Conservation (phyloP, 2,797 vertebrate genomes). For the Microctenopoma lineatum region DNA sequence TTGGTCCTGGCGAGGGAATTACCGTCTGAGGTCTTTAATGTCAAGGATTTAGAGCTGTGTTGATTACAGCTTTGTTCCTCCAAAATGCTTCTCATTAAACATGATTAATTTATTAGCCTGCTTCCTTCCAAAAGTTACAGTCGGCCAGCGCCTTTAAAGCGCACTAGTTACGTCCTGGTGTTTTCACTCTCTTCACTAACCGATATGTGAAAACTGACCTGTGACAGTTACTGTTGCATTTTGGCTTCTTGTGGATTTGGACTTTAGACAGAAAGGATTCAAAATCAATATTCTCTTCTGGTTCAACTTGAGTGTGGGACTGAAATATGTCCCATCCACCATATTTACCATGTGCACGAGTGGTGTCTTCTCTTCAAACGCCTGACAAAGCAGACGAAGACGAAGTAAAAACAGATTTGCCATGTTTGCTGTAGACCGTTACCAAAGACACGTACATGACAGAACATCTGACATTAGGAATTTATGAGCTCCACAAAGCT, state of each 20-base stretch:
- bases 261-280: too few species aligned
- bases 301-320: too few species aligned
- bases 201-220: neutral
- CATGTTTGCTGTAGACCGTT: neutral
- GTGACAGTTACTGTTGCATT: neutral
- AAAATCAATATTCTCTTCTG: neutral
- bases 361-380: neutral
- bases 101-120: conserved; percentile 21
- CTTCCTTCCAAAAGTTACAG: neutral
- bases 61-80: conserved; percentile 36
- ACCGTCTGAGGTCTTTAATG: conserved; percentile 42
- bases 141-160: neutral
- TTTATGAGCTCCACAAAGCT: neutral
- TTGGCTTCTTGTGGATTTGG: too few species aligned
- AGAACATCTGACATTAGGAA: neutral
- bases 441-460: neutral
- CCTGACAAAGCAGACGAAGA: neutral
- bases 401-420: neutral
- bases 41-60: conserved; percentile 51
- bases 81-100: conserved; percentile 40
- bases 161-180: neutral
- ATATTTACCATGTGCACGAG: neutral
- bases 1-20: conserved; percentile 44
- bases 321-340: too few species aligned
- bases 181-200: neutral